Base-by-base conservation (phyloP, 1,140 invertebrate genomes). In the Aphelenchoides fujianensis region DNA sequence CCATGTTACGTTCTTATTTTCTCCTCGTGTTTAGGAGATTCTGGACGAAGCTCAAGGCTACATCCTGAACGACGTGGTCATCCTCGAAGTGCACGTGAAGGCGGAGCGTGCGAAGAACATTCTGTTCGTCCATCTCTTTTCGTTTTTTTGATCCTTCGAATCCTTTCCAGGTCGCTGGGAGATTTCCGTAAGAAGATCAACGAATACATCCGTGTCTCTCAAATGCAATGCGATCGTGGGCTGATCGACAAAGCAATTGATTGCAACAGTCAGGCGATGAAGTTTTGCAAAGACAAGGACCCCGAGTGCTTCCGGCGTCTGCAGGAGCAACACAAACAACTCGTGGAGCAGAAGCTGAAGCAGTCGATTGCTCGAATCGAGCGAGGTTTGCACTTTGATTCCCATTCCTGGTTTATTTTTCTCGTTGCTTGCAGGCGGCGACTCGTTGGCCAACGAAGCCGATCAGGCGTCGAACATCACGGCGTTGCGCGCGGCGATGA, bases 231-330 rank as follows among this genome's bases (percentile, higher is more conserved):
- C 61, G 68, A 70, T 23, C 79, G 83, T 19, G 76, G 79, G 16
- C 64, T 80, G 9, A 84, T 83, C 53, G 82, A 83, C 69, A 77
- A 84, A 48, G 79, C 83, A 7, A 74, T 83, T 19, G 82, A 83
- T 59, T 82, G 82, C 12, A 83, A 83, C 63, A 68, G 68, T 19
- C 70, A 71, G 55, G 82, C 83, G 19, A 30, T 83, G 23, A 83
- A 84, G 59, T 82, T 84, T 48, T 83, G 82, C 70, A 83, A 83
- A 66, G 83, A 85, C 36, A 83, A 83, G 57, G 82, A 83, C 52
- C 70, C 76, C 1, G 74, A 80, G 28, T 80, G 76, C 64, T 80
- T 78, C 36, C 12, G 31, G n/a, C 72, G 83, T 71, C 66, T 83
- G 36, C 79, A 84, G 48, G 64, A 69, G 2, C 82, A 83, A 63